phyloP scores from a whole-genome alignment of 1,140 invertebrate genomes.

The Alviniconcha marisindica region DNA sequence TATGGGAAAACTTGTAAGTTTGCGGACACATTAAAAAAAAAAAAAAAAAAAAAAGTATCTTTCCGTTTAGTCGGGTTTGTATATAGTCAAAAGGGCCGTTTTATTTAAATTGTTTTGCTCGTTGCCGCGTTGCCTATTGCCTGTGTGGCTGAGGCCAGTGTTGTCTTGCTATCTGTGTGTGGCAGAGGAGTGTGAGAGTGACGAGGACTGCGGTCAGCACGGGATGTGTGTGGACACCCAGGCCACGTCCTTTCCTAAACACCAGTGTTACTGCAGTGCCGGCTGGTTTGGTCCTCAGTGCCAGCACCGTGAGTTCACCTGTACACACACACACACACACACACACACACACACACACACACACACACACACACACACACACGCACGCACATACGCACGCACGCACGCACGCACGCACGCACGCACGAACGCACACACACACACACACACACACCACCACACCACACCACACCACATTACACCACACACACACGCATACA shows the following conservation, averaged over 20 bases:
- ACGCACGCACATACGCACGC: background rate
- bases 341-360: background rate
- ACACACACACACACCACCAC: conserved; percentile 1
- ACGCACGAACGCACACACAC: background rate
- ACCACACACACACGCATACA: background rate
- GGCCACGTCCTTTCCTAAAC: conserved; percentile 86
- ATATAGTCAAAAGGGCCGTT: no score
- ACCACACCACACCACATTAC: no score
- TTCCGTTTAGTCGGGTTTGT: no score
- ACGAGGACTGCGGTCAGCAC: conserved; percentile 87
- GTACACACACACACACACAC: background rate
- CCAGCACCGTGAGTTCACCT: conserved; percentile 70
- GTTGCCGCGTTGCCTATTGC: no score
- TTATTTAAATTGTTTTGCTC: no score
- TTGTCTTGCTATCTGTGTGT: conserved; percentile 16
- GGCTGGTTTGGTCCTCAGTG: conserved; percentile 85
- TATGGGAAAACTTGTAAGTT: no score
- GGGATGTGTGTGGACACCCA: conserved; percentile 89
- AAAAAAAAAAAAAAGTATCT: no score
- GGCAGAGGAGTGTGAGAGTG: conserved; percentile 82
- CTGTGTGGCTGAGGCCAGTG: no score
- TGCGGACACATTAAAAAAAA: no score
- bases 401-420: background rate
- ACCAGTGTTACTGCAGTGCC: conserved; percentile 91
- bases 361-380: background rate